Conservation (phyloP, 2,113 vertebrate genomes). For the Heterotilapia buettikoferi region DNA sequence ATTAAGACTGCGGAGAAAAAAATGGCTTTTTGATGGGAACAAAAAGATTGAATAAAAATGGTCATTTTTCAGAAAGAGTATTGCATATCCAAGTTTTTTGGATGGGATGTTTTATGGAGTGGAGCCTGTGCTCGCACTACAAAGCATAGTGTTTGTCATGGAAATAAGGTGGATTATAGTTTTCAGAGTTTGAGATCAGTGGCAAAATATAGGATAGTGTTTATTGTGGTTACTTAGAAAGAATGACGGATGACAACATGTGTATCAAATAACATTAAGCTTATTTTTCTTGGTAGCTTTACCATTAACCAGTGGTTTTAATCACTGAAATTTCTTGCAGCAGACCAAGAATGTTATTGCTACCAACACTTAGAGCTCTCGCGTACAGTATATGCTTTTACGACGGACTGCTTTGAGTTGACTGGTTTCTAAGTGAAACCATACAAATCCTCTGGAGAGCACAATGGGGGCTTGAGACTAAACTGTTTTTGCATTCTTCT, state of each 20-base stretch:
- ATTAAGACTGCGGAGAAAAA: slow-evolving; percentile 67
- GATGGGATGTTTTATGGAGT: slow-evolving; percentile 54
- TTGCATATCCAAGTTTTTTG: slow-evolving; percentile 63
- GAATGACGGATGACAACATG: slow-evolving; percentile 26
- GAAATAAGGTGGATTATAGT: slow-evolving; percentile 68
- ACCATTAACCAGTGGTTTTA: slow-evolving; percentile 35
- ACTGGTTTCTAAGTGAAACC: slow-evolving; percentile 52
- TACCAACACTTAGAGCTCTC: not conserved
- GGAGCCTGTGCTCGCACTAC: slow-evolving; percentile 46
- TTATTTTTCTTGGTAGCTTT: not conserved
- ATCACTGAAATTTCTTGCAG: slow-evolving; percentile 10
- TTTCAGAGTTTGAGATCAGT: slow-evolving; percentile 56
- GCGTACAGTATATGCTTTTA: not conserved
- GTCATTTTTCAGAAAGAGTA: slow-evolving; percentile 61
- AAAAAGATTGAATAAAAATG: slow-evolving; percentile 77
- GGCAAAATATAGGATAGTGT: slow-evolving; percentile 56
- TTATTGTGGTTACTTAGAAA: slow-evolving; percentile 40
- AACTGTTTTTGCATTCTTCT: slow-evolving; percentile 55
- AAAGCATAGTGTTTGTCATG: slow-evolving; percentile 72
- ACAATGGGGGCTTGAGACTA: slow-evolving; percentile 37
- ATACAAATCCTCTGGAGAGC: slow-evolving; percentile 47
- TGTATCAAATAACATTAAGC: slow-evolving; percentile 34
- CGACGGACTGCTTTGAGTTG: slow-evolving; percentile 12
- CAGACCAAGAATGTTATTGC: not conserved
- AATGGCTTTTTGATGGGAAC: slow-evolving; percentile 67